phyloP scores from a whole-genome alignment of 2,797 vertebrate genomes.

The Onychomys arenicola region DNA sequence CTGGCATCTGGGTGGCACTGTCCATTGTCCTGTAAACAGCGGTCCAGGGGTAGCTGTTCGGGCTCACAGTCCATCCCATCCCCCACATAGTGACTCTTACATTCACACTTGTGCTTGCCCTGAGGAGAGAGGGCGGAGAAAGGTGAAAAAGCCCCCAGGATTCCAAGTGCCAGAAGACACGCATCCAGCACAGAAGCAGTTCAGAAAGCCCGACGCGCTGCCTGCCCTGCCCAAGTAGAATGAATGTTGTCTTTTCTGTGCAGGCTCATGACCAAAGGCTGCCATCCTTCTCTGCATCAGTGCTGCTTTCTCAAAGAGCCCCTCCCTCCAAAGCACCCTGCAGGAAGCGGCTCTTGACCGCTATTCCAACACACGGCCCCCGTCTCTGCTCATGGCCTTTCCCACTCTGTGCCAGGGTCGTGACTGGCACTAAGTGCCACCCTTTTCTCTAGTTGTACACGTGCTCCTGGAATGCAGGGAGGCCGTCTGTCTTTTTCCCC shows the following conservation, averaged over 20 bases:
- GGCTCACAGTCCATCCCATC: conserved; percentile 92
- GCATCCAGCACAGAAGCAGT: not conserved
- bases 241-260: rapidly evolving
- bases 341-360: not conserved
- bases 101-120: conserved; percentile 92
- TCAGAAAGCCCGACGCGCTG: not conserved
- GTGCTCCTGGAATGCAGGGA: not conserved
- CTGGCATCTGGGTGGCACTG: conserved; percentile 91
- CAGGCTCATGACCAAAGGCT: not conserved
- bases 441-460: not conserved
- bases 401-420: not conserved
- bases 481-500: not conserved
- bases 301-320: not conserved
- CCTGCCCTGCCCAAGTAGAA: too few relatives aligned
- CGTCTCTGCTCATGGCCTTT: too few relatives aligned
- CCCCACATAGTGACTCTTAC: conserved; percentile 93
- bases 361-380: not conserved
- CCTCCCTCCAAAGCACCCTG: not conserved
- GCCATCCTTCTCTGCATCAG: not conserved
- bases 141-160: not conserved
- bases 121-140: conserved; percentile 75
- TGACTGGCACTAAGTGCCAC: rapidly evolving
- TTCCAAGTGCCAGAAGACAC: rapidly evolving
- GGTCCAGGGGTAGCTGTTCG: conserved; percentile 91
- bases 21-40: conserved; percentile 94